Percentiles rank a stretch among this genome's conserved stretches.
These are phyloP conservation scores for Dichetophora obliterata DNA, from an alignment of 2,888 invertebrate genomes.

Conservation along the genomic window DNA sequence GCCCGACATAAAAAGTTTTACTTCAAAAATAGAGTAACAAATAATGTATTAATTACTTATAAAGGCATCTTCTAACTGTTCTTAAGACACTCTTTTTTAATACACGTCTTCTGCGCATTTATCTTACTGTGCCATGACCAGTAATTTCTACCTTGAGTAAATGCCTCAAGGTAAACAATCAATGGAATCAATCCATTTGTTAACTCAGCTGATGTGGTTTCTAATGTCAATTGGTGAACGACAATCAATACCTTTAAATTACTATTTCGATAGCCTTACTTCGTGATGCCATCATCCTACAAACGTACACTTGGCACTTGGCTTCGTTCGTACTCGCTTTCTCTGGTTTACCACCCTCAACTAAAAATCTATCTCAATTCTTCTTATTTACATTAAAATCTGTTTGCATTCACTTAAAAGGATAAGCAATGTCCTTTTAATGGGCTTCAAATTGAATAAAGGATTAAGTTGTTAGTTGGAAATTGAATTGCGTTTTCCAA, in stretches of 20 bases:
- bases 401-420: conserved; percentile 70
- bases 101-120: no score
- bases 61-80: no score
- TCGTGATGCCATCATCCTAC: neutral
- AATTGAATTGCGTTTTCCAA: conserved; percentile 65
- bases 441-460: conserved; percentile 71
- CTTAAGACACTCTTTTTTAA: no score
- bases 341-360: neutral
- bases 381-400: conserved; percentile 70
- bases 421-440: conserved; percentile 70
- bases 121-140: conserved; percentile 14
- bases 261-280: neutral
- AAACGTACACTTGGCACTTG: neutral
- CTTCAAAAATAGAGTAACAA: no score
- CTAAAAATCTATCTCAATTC: conserved; percentile 65
- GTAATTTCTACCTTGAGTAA: conserved; percentile 40
- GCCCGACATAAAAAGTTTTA: no score
- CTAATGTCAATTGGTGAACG: conserved; percentile 52
- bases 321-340: neutral
- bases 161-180: conserved; percentile 24
- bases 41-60: no score
- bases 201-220: conserved; percentile 47
- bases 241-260: neutral
- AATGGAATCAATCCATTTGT: conserved; percentile 25
- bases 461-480: conserved; percentile 70